phyloP scores from a whole-genome alignment of 2,797 vertebrate genomes.

The Tamandua tetradactyla region DNA sequence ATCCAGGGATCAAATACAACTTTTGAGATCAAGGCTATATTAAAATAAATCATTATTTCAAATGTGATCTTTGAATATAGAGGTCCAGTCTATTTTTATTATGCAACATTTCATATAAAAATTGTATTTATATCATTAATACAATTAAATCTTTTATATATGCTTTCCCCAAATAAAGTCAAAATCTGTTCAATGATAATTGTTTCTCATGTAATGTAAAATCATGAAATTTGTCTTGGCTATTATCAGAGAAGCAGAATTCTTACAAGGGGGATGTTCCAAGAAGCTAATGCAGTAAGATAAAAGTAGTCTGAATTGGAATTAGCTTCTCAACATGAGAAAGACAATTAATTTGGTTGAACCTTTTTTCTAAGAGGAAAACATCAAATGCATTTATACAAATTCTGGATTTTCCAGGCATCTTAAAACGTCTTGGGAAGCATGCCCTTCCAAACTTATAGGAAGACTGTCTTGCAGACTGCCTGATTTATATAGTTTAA shows the following conservation, averaged over 20 bases:
- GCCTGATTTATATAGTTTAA: background rate
- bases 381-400: background rate
- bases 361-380: background rate
- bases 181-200: background rate
- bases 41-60: constrained; percentile 17
- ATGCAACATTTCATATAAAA: background rate
- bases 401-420: background rate
- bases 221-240: background rate
- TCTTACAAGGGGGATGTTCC: background rate
- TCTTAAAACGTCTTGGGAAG: background rate
- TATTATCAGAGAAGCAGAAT: background rate
- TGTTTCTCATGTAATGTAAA: background rate
- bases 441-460: background rate
- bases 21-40: constrained; percentile 28
- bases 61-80: background rate
- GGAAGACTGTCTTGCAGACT: background rate
- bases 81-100: background rate
- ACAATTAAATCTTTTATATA: background rate
- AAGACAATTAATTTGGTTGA: background rate
- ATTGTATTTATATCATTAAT: background rate
- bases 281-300: background rate
- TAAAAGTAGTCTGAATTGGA: background rate
- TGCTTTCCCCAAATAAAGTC: background rate
- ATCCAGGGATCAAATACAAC: background rate
- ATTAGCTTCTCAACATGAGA: background rate